Conservation (phyloP, 2,113 vertebrate species). For the Numida meleagris region DNA sequence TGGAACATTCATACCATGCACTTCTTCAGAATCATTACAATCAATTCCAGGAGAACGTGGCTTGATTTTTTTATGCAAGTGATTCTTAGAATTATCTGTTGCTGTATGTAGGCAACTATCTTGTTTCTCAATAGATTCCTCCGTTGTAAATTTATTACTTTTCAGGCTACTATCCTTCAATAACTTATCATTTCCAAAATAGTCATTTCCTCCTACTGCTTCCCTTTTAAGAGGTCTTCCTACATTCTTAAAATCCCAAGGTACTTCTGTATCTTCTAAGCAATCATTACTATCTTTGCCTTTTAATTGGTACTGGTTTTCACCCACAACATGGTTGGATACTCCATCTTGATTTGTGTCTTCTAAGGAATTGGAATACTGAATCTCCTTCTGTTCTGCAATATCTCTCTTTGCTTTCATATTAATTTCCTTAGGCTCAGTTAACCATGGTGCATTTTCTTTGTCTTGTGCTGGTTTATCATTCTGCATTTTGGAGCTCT, state of each 20-base stretch:
- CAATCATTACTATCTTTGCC: neutral
- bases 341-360: neutral
- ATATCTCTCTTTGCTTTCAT: neutral
- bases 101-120: neutral
- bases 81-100: neutral
- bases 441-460: neutral
- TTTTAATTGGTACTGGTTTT: neutral
- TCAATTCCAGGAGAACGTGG: neutral
- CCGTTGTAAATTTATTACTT: neutral
- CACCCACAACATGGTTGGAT: neutral
- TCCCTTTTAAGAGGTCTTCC: constrained; percentile 15
- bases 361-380: neutral
- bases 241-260: constrained; percentile 37
- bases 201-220: constrained; percentile 3
- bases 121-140: constrained; percentile 12
- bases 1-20: neutral
- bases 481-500: constrained; percentile 15
- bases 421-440: neutral
- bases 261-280: neutral
- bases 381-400: constrained; percentile 20
- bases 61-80: constrained; percentile 31
- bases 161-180: constrained; percentile 16
- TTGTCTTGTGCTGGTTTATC: neutral
- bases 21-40: neutral
- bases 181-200: constrained; percentile 26